Evolutionary conservation across 2,888 invertebrate genomes (phyloP).

Genomic region (Euproctis similis): DNA sequence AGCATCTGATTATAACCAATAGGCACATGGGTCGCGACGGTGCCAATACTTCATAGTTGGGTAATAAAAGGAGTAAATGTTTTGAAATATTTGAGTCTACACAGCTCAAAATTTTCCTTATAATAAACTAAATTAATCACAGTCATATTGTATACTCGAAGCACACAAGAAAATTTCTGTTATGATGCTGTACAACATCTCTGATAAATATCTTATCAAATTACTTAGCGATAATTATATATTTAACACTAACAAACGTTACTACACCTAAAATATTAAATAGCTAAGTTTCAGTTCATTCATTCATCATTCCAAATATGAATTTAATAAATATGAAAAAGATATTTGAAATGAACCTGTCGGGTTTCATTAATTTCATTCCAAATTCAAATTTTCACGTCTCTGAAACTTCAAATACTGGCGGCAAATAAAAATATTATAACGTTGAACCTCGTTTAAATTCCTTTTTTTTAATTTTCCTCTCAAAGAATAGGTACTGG

Average conservation of each 20-base stretch:
- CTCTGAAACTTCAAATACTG: conserved; percentile 5
- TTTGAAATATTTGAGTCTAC: too few relatives aligned
- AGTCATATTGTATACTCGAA: not conserved
- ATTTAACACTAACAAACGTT: too few relatives aligned
- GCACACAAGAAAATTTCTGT: not conserved
- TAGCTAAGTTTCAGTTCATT: too few relatives aligned
- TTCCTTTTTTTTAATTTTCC: conserved; percentile 20
- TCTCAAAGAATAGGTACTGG: conserved; percentile 12
- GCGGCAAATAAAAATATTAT: conserved; percentile 15
- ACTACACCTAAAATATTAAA: too few relatives aligned
- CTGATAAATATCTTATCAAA: conserved; percentile 3
- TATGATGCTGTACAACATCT: not conserved
- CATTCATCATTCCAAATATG: not conserved
- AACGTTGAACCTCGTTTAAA: conserved; percentile 12
- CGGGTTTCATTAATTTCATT: not conserved
- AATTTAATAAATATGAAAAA: not conserved
- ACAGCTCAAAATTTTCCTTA: too few relatives aligned
- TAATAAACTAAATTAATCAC: too few relatives aligned
- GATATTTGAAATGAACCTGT: conserved; percentile 1
- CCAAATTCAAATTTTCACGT: conserved; percentile 3
- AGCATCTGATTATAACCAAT: too few relatives aligned
- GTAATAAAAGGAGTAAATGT: too few relatives aligned
- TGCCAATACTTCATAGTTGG: too few relatives aligned
- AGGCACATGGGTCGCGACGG: too few relatives aligned
- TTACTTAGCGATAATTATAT: not conserved